Percentiles rank a stretch among this genome's conserved stretches.
Evolutionary conservation across 2,113 vertebrate species (phyloP).

Genomic region (Lycaon pictus): DNA sequence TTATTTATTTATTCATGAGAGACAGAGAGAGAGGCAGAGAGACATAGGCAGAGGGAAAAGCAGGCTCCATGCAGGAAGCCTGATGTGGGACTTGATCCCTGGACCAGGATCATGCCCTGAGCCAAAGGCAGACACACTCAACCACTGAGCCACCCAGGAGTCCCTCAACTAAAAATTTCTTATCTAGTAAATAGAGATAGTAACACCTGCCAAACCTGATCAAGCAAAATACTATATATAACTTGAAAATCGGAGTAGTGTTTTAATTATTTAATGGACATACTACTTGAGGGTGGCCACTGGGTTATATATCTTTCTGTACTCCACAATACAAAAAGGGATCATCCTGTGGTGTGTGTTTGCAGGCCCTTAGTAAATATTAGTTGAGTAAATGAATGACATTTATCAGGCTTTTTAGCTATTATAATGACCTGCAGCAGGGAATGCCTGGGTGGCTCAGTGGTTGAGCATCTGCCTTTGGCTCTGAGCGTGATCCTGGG

Average conservation of each 20-base stretch:
- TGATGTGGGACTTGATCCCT: no score
- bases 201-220: slow-evolving; percentile 3
- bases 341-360: neutral
- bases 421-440: neutral
- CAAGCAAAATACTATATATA: neutral
- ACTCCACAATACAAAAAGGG: neutral
- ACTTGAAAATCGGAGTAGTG: slow-evolving; percentile 7
- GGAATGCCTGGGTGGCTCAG: no score
- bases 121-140: no score
- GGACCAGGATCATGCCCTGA: no score
- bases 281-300: neutral
- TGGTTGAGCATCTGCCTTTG: no score
- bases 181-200: slow-evolving; percentile 13
- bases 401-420: neutral
- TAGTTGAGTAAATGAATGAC: slow-evolving; percentile 33
- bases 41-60: no score
- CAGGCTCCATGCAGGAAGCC: no score
- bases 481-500: no score
- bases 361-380: neutral
- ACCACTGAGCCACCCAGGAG: no score
- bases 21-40: no score
- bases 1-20: no score
- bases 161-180: neutral
- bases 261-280: slow-evolving; percentile 64
- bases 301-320: slow-evolving; percentile 1